Conservation (phyloP, 2,113 vertebrate genomes). For the Hemiprocne comata region DNA sequence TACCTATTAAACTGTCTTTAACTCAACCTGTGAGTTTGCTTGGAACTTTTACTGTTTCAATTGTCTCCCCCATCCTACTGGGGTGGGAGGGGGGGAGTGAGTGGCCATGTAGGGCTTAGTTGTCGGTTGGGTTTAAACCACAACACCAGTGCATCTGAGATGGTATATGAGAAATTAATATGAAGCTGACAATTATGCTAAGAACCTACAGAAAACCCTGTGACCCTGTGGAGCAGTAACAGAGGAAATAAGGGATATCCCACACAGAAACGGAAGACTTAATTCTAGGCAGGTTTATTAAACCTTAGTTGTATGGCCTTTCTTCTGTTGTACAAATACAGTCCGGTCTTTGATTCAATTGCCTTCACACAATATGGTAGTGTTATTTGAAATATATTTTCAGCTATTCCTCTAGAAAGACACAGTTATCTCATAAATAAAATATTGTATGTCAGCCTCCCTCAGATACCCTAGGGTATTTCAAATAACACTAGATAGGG, state of each 20-base stretch:
- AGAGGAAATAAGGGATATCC: not conserved
- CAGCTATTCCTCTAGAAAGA: not conserved
- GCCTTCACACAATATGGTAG: not conserved
- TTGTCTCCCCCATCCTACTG: not conserved
- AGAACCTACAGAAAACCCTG: not conserved
- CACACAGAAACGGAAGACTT: not conserved
- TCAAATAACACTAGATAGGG: not conserved
- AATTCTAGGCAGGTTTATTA: not conserved
- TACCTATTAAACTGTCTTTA: not conserved
- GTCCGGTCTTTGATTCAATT: not conserved
- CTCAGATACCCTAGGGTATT: not conserved
- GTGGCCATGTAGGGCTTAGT: not conserved
- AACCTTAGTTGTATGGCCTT: not conserved
- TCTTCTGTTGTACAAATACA: not conserved
- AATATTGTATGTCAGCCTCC: not conserved
- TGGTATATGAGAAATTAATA: not conserved
- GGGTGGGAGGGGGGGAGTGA: rapidly evolving
- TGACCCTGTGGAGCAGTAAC: not conserved
- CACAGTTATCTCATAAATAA: not conserved
- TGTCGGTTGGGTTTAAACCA: not conserved
- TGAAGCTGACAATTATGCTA: not conserved
- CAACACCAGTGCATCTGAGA: not conserved
- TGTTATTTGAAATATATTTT: not conserved
- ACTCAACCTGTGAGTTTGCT: not conserved
- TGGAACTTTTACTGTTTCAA: not conserved